Conservation (phyloP, 2,113 vertebrate genomes). For the Micromys minutus region DNA sequence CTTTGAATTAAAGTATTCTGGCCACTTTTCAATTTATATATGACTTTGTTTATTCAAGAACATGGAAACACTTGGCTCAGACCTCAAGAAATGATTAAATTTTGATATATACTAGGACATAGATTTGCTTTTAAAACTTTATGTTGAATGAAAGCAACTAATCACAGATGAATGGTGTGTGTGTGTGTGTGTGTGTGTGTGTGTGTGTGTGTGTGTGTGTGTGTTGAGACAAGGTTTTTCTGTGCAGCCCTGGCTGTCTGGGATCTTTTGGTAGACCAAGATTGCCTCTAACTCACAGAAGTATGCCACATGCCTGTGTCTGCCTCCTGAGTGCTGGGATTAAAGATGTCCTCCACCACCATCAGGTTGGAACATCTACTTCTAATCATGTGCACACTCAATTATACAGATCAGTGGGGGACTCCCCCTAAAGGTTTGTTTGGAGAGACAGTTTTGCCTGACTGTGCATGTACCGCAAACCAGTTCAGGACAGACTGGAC, state of each 20-base stretch:
- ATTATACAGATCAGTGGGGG: background rate
- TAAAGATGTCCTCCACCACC: too few species aligned
- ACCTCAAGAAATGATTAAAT: background rate
- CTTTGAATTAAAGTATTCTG: background rate
- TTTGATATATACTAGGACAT: background rate
- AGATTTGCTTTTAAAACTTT: background rate
- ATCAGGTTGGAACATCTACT: background rate
- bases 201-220: too few species aligned
- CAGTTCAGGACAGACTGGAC: background rate
- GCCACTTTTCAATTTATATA: background rate
- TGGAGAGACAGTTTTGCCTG: background rate
- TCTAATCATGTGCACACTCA: background rate
- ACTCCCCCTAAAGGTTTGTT: background rate
- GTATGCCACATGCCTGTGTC: too few species aligned
- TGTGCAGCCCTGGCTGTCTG: too few species aligned
- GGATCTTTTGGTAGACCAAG: too few species aligned
- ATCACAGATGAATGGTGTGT: background rate
- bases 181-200: too few species aligned
- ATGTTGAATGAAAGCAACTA: background rate
- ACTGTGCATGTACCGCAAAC: background rate
- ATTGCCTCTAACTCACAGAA: too few species aligned
- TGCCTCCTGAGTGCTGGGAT: too few species aligned
- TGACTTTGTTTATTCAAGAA: background rate
- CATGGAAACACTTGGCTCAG: background rate
- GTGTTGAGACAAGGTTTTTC: too few species aligned